Percentiles rank a stretch among this genome's conserved stretches.
These are phyloP conservation scores for Myopa tessellatipennis DNA, from an alignment of 2,888 invertebrate genomes.

Conservation along the genomic window DNA sequence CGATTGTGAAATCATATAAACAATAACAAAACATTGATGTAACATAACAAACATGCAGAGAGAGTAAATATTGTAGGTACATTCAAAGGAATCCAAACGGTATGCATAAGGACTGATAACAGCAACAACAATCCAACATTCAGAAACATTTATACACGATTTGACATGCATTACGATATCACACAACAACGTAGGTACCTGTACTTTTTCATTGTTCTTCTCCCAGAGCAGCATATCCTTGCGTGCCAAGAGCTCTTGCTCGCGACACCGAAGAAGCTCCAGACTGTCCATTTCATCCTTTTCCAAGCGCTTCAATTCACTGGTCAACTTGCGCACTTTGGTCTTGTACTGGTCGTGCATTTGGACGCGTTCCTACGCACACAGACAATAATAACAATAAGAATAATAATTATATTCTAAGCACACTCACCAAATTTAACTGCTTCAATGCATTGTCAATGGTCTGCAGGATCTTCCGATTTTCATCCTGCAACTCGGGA, in stretches of 20 bases:
- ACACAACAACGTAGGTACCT: slow-evolving; percentile 54
- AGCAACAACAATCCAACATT: not conserved
- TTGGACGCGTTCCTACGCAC: slow-evolving; percentile 69
- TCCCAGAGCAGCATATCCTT: slow-evolving; percentile 68
- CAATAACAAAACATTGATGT: slow-evolving; percentile 44
- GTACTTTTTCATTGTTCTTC: slow-evolving; percentile 68
- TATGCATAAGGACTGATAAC: not conserved
- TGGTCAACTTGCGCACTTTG: slow-evolving; percentile 67
- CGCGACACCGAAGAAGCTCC: slow-evolving; percentile 72
- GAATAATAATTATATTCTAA: not conserved
- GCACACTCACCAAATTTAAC: slow-evolving; percentile 61
- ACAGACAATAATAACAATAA: not conserved
- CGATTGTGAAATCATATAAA: slow-evolving; percentile 55
- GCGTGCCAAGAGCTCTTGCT: slow-evolving; percentile 66
- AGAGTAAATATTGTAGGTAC: slow-evolving; percentile 30
- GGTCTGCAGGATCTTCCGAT: slow-evolving; percentile 75
- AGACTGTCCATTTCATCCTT: slow-evolving; percentile 71
- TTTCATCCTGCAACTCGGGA: slow-evolving; percentile 74
- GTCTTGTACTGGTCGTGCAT: slow-evolving; percentile 68
- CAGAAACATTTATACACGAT: not conserved
- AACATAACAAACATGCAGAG: slow-evolving; percentile 2
- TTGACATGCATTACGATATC: no score
- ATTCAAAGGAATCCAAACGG: not conserved
- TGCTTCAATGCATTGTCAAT: slow-evolving; percentile 78
- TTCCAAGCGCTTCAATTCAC: slow-evolving; percentile 69